These are phyloP conservation scores for Argyrosomus japonicus DNA, from an alignment of 2,113 vertebrate species.

Conservation along the genomic window DNA sequence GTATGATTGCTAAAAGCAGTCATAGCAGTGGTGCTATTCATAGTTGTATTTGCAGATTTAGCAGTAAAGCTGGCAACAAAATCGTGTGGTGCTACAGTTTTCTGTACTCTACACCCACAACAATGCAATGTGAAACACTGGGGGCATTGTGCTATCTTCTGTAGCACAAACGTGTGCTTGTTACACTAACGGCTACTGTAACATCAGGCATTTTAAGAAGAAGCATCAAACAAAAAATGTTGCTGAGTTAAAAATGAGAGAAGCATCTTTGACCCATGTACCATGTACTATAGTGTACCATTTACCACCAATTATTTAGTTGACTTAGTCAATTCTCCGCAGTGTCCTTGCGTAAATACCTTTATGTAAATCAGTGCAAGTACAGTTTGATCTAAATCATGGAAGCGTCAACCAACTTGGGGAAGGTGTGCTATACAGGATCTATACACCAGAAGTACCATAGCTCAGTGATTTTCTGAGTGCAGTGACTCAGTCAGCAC, in stretches of 20 bases:
- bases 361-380: conserved; percentile 8
- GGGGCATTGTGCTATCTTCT: no score
- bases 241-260: neutral
- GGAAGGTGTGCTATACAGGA: neutral
- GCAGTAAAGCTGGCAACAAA: no score
- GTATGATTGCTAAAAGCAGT: neutral
- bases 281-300: neutral
- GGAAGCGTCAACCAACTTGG: neutral
- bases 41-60: neutral
- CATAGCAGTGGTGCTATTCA: neutral
- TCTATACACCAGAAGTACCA: conserved; percentile 11
- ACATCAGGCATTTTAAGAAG: no score
- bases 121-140: neutral
- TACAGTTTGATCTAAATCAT: conserved; percentile 20
- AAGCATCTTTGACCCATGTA: neutral
- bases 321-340: neutral
- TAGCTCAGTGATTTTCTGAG: conserved; percentile 46
- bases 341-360: neutral
- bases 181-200: neutral
- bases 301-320: neutral
- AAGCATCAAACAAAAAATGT: neutral
- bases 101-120: neutral
- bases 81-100: no score
- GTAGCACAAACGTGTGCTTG: neutral
- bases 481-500: conserved; percentile 30